Percentiles rank a stretch among this genome's conserved stretches.
phyloP scores from a whole-genome alignment of 2,888 invertebrate species.

The Parapristionchus giblindavisi region DNA sequence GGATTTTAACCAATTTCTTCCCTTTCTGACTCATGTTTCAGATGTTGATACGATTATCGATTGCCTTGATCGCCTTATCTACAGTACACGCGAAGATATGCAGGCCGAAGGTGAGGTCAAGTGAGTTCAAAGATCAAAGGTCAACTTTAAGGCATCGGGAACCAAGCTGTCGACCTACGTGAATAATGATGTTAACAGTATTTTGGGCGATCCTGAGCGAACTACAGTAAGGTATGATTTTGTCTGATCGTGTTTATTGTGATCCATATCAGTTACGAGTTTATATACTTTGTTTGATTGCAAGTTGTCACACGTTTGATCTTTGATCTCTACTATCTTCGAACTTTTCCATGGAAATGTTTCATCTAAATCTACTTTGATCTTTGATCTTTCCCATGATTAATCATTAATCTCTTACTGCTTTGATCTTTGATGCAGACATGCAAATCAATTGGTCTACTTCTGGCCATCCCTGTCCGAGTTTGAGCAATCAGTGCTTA shows the following conservation, averaged over 20 bases:
- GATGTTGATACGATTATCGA: conserved; percentile 14
- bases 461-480: conserved; percentile 66
- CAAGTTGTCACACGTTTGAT: too few species aligned
- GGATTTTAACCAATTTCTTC: too few species aligned
- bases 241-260: background rate
- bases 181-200: conserved; percentile 33
- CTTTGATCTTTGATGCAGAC: too few species aligned
- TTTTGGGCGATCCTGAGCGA: conserved; percentile 29
- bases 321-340: too few species aligned
- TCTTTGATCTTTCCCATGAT: background rate
- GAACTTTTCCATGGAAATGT: too few species aligned
- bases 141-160: conserved; percentile 17
- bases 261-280: too few species aligned
- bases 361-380: too few species aligned
- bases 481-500: conserved; percentile 50
- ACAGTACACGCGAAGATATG: conserved; percentile 4
- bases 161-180: conserved; percentile 15
- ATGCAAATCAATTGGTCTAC: conserved; percentile 63
- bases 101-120: conserved; percentile 16
- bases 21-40: too few species aligned
- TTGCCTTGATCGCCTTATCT: background rate
- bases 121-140: background rate
- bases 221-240: conserved; percentile 21
- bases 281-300: too few species aligned
- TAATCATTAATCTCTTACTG: background rate